Percentiles rank a stretch among this genome's conserved stretches.
Conservation (phyloP, 2,888 invertebrate genomes). For the Petrophora chlorosata region DNA sequence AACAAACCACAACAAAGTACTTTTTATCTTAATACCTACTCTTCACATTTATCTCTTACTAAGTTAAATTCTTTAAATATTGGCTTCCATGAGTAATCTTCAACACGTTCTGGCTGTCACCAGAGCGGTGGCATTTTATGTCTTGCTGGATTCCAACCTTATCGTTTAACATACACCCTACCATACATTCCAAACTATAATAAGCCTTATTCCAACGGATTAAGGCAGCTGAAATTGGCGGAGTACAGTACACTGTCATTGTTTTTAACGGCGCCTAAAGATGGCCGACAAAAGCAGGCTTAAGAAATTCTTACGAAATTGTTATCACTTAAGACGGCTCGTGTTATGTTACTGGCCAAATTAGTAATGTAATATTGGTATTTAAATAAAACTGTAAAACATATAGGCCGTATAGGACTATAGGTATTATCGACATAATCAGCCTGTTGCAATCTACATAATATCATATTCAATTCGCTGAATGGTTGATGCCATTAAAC, state of each 20-base stretch:
- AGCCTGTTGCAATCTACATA: too few species aligned
- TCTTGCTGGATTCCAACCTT: slow-evolving; percentile 27
- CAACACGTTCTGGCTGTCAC: slow-evolving; percentile 28
- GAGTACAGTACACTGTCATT: slow-evolving; percentile 6
- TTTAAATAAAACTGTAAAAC: background rate
- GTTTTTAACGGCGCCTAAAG: slow-evolving; percentile 17
- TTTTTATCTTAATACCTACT: slow-evolving; percentile 41
- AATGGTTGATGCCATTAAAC: too few species aligned
- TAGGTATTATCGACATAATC: background rate
- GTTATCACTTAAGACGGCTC: slow-evolving; percentile 18
- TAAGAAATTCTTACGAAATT: slow-evolving; percentile 20
- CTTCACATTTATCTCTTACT: slow-evolving; percentile 37
- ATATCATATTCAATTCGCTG: too few species aligned
- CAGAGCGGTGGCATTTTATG: slow-evolving; percentile 34
- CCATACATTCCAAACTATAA: slow-evolving; percentile 1
- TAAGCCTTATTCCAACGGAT: slow-evolving; percentile 16
- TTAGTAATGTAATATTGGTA: slow-evolving; percentile 9
- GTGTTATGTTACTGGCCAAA: slow-evolving; percentile 11
- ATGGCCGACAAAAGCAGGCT: slow-evolving; percentile 16
- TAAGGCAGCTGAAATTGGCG: slow-evolving; percentile 3
- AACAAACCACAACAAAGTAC: slow-evolving; percentile 29
- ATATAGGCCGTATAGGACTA: background rate
- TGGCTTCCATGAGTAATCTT: slow-evolving; percentile 59
- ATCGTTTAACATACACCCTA: slow-evolving; percentile 32
- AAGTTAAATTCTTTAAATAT: slow-evolving; percentile 69